A percentile compares a stretch with the other conserved stretches of the same genome.
Conservation (phyloP, 2,888 invertebrate species). For the Zonitis immaculata region DNA sequence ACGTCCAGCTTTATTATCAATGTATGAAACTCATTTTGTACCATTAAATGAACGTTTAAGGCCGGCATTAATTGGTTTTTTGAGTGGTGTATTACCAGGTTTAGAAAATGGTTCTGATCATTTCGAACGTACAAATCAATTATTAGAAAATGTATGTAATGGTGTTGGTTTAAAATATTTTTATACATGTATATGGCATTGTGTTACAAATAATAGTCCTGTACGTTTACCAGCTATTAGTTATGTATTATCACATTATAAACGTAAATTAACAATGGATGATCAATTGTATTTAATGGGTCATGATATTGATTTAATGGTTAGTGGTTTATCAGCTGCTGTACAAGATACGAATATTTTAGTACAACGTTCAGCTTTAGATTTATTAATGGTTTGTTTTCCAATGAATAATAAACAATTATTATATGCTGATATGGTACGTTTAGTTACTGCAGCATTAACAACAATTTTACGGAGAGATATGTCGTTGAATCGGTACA, state of each 20-base stretch:
- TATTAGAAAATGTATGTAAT: constrained; percentile 67
- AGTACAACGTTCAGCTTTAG: constrained; percentile 80
- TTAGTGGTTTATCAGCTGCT: constrained; percentile 71
- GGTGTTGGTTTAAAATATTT: constrained; percentile 75
- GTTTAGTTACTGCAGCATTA: constrained; percentile 68
- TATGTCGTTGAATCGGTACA: constrained; percentile 79
- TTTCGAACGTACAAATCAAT: constrained; percentile 64
- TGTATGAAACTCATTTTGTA: constrained; percentile 86
- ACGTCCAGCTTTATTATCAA: constrained; percentile 69
- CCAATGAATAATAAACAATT: constrained; percentile 78
- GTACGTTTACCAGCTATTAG: constrained; percentile 78
- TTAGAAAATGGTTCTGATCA: constrained; percentile 81
- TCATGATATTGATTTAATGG: constrained; percentile 77
- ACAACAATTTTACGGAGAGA: constrained; percentile 74
- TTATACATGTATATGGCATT: constrained; percentile 86
- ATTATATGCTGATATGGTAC: constrained; percentile 63
- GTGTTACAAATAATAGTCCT: constrained; percentile 72
- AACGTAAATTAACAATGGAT: constrained; percentile 70
- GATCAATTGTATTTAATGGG: constrained; percentile 82
- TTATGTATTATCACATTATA: constrained; percentile 74
- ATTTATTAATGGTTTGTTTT: constrained; percentile 75
- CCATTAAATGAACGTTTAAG: constrained; percentile 70
- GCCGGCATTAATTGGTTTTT: constrained; percentile 80
- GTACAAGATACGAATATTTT: constrained; percentile 75
- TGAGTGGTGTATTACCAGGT: constrained; percentile 85